Percentiles rank a stretch among this genome's conserved stretches.
phyloP scores from a whole-genome alignment of 2,888 invertebrate species.

The Epinotia brunnichana region DNA sequence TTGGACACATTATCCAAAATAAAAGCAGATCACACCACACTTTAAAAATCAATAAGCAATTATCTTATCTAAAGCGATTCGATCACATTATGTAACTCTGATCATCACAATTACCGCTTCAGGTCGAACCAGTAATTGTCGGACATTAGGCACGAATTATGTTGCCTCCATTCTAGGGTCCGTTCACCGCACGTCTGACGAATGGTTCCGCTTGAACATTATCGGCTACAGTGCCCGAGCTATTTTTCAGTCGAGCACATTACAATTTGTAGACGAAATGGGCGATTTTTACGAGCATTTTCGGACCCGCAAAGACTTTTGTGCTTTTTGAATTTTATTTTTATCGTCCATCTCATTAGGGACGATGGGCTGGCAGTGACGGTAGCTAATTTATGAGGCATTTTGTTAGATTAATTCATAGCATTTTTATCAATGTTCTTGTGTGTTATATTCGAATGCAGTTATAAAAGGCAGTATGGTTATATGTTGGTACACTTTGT shows the following conservation, averaged over 20 bases:
- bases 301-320: constrained; percentile 41
- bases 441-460: no score
- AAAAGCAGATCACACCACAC: background rate
- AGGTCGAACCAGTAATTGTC: constrained; percentile 6
- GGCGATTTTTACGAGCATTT: constrained; percentile 15
- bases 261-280: constrained; percentile 54
- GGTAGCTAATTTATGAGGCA: constrained; percentile 10
- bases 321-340: constrained; percentile 34
- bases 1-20: background rate
- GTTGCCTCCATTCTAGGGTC: constrained; percentile 20
- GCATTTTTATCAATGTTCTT: no score
- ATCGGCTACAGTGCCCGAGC: constrained; percentile 64
- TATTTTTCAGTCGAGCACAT: constrained; percentile 69
- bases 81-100: background rate
- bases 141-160: constrained; percentile 6
- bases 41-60: background rate
- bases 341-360: constrained; percentile 37
- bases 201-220: constrained; percentile 70
- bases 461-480: no score
- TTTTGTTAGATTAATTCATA: constrained; percentile 6
- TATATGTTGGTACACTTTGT: no score
- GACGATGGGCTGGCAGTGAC: constrained; percentile 25
- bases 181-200: constrained; percentile 56
- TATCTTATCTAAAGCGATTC: background rate
- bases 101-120: background rate